Evolutionary conservation across 2,113 vertebrate genomes (phyloP).

Genomic region (Hirundichthys speculiger): DNA sequence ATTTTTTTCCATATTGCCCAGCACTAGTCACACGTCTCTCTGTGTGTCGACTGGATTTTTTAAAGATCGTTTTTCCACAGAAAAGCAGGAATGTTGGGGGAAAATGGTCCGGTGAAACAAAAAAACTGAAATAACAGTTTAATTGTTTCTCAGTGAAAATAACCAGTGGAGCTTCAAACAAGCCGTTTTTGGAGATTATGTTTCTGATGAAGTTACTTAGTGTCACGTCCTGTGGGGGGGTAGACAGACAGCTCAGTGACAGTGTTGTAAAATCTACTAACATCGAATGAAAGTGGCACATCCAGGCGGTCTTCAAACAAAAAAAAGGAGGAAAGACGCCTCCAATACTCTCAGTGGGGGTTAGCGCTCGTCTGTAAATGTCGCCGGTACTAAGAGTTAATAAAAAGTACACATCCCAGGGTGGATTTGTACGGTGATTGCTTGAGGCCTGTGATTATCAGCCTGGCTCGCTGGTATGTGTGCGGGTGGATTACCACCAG

Average conservation of each 20-base stretch:
- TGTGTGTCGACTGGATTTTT: no score
- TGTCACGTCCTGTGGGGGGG: background rate
- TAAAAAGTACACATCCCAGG: background rate
- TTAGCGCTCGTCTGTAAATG: background rate
- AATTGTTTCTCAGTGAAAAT: no score
- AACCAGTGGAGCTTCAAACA: no score
- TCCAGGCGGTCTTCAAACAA: background rate
- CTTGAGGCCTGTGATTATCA: rapidly evolving
- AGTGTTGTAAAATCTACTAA: background rate
- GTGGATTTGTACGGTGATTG: background rate
- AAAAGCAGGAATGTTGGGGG: no score
- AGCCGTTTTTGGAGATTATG: no score
- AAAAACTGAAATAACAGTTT: no score
- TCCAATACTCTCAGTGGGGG: no score
- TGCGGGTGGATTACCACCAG: background rate
- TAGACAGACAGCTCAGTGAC: background rate
- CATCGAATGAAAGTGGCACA: background rate
- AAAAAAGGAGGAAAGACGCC: background rate
- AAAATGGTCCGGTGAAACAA: no score
- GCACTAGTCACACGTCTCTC: no score
- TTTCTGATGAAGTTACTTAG: background rate
- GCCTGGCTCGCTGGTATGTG: background rate
- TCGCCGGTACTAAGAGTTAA: background rate
- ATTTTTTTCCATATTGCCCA: no score
- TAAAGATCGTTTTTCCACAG: no score